Evolutionary conservation across 2,113 vertebrate species (phyloP).

Genomic region (Pluvianellus socialis): DNA sequence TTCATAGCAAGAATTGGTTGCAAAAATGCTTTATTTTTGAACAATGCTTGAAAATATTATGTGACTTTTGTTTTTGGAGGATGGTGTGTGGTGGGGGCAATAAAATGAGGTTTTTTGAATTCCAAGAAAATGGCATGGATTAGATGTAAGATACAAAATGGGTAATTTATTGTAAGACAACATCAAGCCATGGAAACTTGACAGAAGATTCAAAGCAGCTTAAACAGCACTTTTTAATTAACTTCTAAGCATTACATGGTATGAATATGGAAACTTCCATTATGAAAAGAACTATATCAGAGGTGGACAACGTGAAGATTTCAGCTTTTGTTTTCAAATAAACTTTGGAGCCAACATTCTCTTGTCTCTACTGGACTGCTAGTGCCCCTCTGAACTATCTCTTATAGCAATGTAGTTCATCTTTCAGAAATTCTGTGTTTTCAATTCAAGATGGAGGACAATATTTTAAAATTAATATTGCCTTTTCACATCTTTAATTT

Average conservation of each 20-base stretch:
- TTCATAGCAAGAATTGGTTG: slow-evolving; percentile 91
- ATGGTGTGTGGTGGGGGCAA: slow-evolving; percentile 89
- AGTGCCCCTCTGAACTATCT: slow-evolving; percentile 75
- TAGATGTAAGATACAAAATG: slow-evolving; percentile 80
- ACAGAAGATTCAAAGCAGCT: slow-evolving; percentile 90
- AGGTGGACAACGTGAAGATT: slow-evolving; percentile 76
- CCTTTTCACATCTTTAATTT: slow-evolving; percentile 71
- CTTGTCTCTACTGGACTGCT: slow-evolving; percentile 69
- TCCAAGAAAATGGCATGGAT: slow-evolving; percentile 88
- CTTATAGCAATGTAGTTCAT: slow-evolving; percentile 68
- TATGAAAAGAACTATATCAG: slow-evolving; percentile 76
- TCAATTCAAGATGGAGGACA: slow-evolving; percentile 71
- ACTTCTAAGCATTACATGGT: slow-evolving; percentile 79
- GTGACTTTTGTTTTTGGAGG: slow-evolving; percentile 86
- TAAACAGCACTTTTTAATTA: slow-evolving; percentile 84
- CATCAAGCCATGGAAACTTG: slow-evolving; percentile 96
- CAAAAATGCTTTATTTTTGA: slow-evolving; percentile 94
- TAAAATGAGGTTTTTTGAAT: slow-evolving; percentile 89
- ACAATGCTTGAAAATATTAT: slow-evolving; percentile 90
- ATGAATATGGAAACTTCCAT: slow-evolving; percentile 75
- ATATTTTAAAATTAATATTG: slow-evolving; percentile 71
- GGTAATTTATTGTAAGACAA: slow-evolving; percentile 92
- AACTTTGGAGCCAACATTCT: slow-evolving; percentile 74
- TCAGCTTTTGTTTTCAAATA: slow-evolving; percentile 74
- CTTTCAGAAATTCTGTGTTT: slow-evolving; percentile 70